phyloP scores from a whole-genome alignment of 2,113 vertebrate genomes.

The Aptenodytes forsteri region DNA sequence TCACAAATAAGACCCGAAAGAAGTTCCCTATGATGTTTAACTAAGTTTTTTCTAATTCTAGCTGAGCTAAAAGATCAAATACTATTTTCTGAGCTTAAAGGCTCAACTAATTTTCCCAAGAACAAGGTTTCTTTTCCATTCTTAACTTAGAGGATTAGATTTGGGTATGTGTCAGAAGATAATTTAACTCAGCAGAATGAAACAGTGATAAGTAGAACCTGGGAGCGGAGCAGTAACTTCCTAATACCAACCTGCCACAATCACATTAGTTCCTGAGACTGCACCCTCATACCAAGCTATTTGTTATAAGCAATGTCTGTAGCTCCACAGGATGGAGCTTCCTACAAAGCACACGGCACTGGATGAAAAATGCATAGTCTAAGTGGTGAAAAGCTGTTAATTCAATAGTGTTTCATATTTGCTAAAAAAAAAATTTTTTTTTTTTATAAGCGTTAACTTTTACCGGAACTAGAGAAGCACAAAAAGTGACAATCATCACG shows the following conservation, averaged over 20 bases:
- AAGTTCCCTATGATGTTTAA: background rate
- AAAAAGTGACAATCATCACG: background rate
- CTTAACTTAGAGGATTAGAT: background rate
- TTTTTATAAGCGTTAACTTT: background rate
- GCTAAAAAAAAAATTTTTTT: background rate
- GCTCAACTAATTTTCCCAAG: background rate
- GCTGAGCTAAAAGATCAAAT: background rate
- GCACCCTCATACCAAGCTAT: background rate
- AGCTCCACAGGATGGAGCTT: background rate
- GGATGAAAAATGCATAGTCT: background rate
- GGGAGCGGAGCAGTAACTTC: background rate
- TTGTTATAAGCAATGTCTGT: background rate
- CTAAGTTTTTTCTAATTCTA: background rate
- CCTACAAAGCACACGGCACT: background rate
- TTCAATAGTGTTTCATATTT: background rate
- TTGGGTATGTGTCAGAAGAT: background rate
- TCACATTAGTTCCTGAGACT: background rate
- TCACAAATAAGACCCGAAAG: background rate
- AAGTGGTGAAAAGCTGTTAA: background rate
- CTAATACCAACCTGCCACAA: background rate
- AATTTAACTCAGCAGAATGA: background rate
- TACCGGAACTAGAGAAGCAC: background rate
- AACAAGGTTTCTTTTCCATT: background rate
- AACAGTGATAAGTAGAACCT: background rate
- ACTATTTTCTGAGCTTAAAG: background rate